Evolutionary conservation across 37 sponge, comb jelly and placozoan species (phyloP).

Genomic region (Halisarca cf. caerulea): DNA sequence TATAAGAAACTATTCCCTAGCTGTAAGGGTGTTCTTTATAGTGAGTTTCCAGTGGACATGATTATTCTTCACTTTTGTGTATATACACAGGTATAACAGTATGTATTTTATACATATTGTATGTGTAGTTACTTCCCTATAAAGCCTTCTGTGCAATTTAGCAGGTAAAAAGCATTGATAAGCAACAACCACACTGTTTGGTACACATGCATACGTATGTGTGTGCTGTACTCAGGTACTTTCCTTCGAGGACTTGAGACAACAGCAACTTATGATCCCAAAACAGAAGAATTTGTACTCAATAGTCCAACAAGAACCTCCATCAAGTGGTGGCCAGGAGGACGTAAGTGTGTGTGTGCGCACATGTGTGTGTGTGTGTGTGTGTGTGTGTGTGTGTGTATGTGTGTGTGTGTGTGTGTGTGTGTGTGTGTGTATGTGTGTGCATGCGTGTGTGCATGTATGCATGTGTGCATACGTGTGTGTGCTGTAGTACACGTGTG

Average conservation of each 20-base stretch:
- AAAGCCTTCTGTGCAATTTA: too few species aligned
- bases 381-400: constrained; percentile 4
- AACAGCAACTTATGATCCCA: constrained; percentile 79
- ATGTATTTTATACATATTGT: too few species aligned
- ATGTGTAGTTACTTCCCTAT: too few species aligned
- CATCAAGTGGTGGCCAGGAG: constrained; percentile 91
- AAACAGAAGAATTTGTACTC: constrained; percentile 77
- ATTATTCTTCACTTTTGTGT: too few species aligned
- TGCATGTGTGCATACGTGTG: neutral
- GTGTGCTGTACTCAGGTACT: constrained; percentile 73
- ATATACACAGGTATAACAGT: too few species aligned
- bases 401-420: constrained; percentile 7
- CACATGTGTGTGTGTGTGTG: too few species aligned
- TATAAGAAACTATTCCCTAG: too few species aligned
- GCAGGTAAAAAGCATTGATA: neutral
- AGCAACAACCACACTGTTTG: neutral
- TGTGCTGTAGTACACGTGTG: too few species aligned
- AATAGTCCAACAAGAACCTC: constrained; percentile 85
- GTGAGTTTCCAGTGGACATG: too few species aligned
- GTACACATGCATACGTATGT: too few species aligned
- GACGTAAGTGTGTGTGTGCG: constrained; percentile 53
- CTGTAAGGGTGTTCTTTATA: too few species aligned
- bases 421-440: neutral
- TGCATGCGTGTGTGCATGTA: neutral
- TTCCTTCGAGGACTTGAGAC: constrained; percentile 86